Conservation (phyloP, 2,888 invertebrate genomes). For the Pediacus dermestoides region DNA sequence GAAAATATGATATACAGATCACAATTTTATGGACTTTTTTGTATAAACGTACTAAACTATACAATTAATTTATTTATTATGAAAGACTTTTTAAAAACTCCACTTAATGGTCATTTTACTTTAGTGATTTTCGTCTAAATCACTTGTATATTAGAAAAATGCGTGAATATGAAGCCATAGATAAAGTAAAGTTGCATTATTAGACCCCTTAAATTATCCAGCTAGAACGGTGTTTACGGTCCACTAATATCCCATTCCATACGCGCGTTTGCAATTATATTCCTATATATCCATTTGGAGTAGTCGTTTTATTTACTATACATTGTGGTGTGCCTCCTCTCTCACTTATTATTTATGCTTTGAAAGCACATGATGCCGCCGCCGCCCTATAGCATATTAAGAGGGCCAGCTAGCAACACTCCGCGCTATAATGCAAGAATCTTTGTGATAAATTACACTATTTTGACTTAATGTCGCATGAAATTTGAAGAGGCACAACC, state of each 20-base stretch:
- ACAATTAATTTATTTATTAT: no score
- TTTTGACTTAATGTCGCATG: constrained; percentile 52
- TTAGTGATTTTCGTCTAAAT: no score
- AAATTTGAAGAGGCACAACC: constrained; percentile 49
- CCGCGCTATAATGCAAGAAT: constrained; percentile 27
- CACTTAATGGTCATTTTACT: no score
- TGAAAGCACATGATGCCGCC: constrained; percentile 11
- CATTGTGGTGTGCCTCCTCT: neutral
- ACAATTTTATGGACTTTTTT: no score
- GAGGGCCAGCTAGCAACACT: no score
- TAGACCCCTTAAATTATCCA: neutral
- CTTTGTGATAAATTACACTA: constrained; percentile 48
- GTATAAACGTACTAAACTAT: no score
- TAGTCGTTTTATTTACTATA: constrained; percentile 7
- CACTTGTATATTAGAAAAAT: no score
- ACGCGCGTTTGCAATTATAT: constrained; percentile 8
- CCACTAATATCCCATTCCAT: constrained; percentile 4
- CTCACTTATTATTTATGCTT: constrained; percentile 4
- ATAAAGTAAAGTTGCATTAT: no score
- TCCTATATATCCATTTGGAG: neutral
- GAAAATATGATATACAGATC: no score
- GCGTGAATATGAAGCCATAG: no score
- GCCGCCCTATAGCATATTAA: no score
- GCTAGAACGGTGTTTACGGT: constrained; percentile 2
- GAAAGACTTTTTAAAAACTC: no score